Evolutionary conservation across 2,888 invertebrate genomes (phyloP).

Genomic region (Sminthurides aquaticus): DNA sequence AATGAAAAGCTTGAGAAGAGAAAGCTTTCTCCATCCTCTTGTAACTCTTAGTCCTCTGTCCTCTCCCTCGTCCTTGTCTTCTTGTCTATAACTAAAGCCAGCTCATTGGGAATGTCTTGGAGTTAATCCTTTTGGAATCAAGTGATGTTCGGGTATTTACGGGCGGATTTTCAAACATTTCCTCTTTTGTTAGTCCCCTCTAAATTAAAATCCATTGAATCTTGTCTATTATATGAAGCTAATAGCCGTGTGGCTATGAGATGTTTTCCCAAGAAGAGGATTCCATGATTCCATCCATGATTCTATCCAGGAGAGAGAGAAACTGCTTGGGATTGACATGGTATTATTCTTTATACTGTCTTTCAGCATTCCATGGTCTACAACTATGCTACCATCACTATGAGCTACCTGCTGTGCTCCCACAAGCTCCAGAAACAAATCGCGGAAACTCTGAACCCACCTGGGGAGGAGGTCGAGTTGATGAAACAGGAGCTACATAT

Average conservation of each 20-base stretch:
- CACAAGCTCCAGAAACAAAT: conserved; percentile 29
- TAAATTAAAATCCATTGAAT: too few species aligned
- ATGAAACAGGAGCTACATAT: neutral
- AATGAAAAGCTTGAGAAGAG: neutral
- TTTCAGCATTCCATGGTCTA: conserved; percentile 98
- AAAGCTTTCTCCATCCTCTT: neutral
- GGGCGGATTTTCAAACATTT: neutral
- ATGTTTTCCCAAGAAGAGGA: too few species aligned
- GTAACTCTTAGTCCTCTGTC: neutral
- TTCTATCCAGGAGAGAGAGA: too few species aligned
- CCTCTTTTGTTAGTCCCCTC: too few species aligned
- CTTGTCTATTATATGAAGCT: too few species aligned
- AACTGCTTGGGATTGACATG: too few species aligned
- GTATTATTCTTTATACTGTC: too few species aligned
- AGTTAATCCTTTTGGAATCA: neutral
- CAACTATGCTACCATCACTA: conserved; percentile 99
- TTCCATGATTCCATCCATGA: neutral
- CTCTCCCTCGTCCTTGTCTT: neutral
- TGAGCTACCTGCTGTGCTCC: conserved; percentile 81
- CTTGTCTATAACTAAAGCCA: neutral
- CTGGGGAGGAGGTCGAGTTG: neutral
- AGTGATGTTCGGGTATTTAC: neutral
- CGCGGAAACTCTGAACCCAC: conserved; percentile 3
- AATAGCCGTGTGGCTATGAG: too few species aligned
- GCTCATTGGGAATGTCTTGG: neutral